A percentile compares a stretch with the other conserved stretches of the same genome.
phyloP scores from a whole-genome alignment of 2,888 invertebrate genomes.

The Oeneis ivallda region DNA sequence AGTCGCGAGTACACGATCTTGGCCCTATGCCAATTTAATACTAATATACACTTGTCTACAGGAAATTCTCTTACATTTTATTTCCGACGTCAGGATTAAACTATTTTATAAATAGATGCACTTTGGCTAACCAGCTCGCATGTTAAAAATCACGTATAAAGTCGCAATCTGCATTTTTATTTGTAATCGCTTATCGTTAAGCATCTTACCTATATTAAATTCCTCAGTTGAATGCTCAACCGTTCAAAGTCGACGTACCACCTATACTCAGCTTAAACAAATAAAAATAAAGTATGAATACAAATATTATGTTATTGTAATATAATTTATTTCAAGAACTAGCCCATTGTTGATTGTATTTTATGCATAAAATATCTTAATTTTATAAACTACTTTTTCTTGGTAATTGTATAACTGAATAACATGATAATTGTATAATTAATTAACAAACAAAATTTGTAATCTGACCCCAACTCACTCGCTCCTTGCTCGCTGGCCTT shows the following conservation, averaged over 20 bases:
- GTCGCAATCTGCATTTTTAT: background rate
- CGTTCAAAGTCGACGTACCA: too few species aligned
- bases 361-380: background rate
- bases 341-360: too few species aligned
- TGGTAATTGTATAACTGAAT: too few species aligned
- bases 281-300: too few species aligned
- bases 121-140: background rate
- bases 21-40: constrained; percentile 18
- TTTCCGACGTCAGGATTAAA: constrained; percentile 1
- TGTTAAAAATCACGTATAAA: background rate
- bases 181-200: background rate
- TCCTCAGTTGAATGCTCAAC: too few species aligned
- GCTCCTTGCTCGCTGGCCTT: background rate
- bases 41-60: constrained; percentile 18
- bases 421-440: background rate
- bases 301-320: too few species aligned
- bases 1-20: constrained; percentile 12
- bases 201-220: too few species aligned
- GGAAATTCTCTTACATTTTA: constrained; percentile 5
- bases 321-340: too few species aligned
- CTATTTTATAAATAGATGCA: constrained; percentile 3
- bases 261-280: too few species aligned
- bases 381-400: too few species aligned
- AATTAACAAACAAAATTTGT: background rate
- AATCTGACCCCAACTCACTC: background rate